Evolutionary conservation across 92 coral and sea anemone genomes (phyloP), one percentile per base, ranked within the genome.

Genomic region (Metridium senile): DNA sequence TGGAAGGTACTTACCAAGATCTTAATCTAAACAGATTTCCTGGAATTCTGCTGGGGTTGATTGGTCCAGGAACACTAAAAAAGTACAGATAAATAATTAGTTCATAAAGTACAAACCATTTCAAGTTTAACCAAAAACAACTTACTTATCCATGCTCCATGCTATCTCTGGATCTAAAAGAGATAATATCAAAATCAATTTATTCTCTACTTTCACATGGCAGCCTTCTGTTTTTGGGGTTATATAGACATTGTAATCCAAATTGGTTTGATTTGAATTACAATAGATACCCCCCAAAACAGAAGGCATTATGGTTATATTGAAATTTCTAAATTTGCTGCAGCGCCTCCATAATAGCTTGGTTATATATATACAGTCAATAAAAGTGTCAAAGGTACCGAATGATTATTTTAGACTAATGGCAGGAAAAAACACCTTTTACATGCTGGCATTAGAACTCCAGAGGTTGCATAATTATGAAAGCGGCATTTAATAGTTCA

Each of bases 141-240:
- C 93, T 81, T 82, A 94, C 98, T 85, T 84, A 67, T 94, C 98
- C 97, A 94, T 89, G 76, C 77, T 87, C 97, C 93, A 89, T 1
- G 98, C 88, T 13, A 94, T 72, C 68, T 91, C 90, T 29, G 98
- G 97, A 34, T 94, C 98, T 94, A 56, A 11, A 39, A 46, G 31
- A 20, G 26, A 32, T 29, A 77, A 49, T 30, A 29, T 25, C 33
- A 10, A 21, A 76, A 68, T 25, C 46, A 29, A 33, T 26, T 27
- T 22, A 11, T 51, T 1, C 45, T 4, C 16, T 13, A 47, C 16
- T 8, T 8, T 23, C 31, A 61, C 4, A 61, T 21, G 13, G 7
- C 6, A 22, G 18, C 33, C 4, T 7, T 7, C 66, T 61, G 30
- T 29, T 9, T 9, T 17, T 9, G 17, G 17, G 17, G n/a, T 54